These are phyloP conservation scores for Actinemys pallida DNA, from an alignment of 2,113 vertebrate genomes.

Conservation along the genomic window DNA sequence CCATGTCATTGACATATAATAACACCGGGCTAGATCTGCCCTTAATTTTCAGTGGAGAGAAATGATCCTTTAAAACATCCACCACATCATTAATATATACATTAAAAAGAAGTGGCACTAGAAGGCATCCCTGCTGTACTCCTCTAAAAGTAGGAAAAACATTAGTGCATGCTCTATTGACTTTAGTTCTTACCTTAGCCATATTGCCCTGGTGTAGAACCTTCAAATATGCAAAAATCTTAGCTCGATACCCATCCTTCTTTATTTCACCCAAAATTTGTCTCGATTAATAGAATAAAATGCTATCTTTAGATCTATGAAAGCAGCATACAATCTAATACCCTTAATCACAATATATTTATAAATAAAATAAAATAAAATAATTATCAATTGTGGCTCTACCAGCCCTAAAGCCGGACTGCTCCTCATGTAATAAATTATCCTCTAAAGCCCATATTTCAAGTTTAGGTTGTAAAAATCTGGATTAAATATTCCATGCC, in stretches of 20 bases:
- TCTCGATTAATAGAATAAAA: not conserved
- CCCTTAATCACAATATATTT: not conserved
- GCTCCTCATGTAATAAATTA: not conserved
- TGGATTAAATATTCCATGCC: not conserved
- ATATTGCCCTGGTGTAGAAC: not conserved
- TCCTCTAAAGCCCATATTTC: not conserved
- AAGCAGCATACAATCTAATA: not conserved
- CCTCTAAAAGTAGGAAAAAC: not conserved
- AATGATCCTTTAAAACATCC: not conserved
- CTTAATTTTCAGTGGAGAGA: not conserved
- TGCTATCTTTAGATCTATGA: not conserved
- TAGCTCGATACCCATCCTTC: not conserved
- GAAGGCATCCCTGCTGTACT: not conserved
- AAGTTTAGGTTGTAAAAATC: not conserved
- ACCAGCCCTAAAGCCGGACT: not conserved
- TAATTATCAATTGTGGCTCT: not conserved
- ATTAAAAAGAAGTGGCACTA: no score
- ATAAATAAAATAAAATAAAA: not conserved
- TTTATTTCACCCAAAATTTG: not conserved
- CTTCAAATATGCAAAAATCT: not conserved
- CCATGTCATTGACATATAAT: not conserved
- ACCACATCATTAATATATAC: not conserved
- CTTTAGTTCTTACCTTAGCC: not conserved
- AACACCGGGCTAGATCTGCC: not conserved
- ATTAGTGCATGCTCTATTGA: not conserved